A percentile compares a stretch with the other conserved stretches of the same genome.
Evolutionary conservation across 2,113 vertebrate genomes (phyloP).

Genomic region (Bubalus kerabau): DNA sequence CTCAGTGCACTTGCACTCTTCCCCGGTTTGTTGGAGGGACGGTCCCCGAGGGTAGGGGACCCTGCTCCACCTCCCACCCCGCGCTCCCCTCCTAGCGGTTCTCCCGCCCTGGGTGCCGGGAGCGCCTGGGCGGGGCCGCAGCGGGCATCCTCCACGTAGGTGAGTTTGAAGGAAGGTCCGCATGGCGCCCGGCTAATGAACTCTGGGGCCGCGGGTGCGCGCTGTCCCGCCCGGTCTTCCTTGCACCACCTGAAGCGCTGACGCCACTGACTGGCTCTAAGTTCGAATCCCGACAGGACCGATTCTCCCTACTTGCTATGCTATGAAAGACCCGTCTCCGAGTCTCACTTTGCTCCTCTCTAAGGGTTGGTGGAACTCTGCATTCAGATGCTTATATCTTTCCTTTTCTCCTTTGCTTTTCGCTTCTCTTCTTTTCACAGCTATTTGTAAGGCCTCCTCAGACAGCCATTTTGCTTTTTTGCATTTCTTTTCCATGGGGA

Average conservation of each 20-base stretch:
- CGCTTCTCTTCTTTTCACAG: no score
- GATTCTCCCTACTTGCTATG: not conserved
- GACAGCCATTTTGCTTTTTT: no score
- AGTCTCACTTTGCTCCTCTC: not conserved
- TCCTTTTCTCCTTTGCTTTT: no score
- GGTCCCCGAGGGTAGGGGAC: no score
- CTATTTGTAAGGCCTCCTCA: no score
- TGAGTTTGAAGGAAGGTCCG: slow-evolving; percentile 43
- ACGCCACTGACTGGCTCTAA: fast-evolving
- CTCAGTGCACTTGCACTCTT: not conserved
- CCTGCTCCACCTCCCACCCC: not conserved
- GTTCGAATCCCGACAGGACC: not conserved
- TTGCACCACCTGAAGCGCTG: not conserved
- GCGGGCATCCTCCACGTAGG: not conserved
- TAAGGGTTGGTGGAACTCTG: not conserved
- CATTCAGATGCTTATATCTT: no score
- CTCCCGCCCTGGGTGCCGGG: not conserved
- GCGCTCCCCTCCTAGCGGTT: not conserved
- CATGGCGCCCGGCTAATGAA: not conserved
- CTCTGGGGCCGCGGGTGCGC: not conserved
- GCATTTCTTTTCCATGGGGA: no score
- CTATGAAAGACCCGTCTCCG: not conserved
- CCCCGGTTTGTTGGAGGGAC: not conserved
- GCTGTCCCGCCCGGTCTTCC: not conserved
- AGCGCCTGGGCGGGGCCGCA: not conserved